Conservation (phyloP, 2,113 vertebrate species). For the Trachemys scripta region DNA sequence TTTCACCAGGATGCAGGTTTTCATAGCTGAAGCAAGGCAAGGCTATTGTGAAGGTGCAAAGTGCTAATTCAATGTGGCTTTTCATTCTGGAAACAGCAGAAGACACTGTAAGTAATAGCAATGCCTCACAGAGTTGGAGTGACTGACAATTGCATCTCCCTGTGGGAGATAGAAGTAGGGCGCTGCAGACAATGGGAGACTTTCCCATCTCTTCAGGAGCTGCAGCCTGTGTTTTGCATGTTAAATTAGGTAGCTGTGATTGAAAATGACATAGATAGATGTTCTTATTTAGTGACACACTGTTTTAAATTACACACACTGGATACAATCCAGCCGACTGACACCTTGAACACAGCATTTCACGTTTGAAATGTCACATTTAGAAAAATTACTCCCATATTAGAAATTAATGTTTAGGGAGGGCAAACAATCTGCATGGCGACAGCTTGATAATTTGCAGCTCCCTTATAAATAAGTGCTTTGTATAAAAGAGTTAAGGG, state of each 20-base stretch:
- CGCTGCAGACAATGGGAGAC: conserved; percentile 6
- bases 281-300: conserved; percentile 32
- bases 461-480: neutral
- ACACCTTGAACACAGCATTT: neutral
- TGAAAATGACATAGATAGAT: neutral
- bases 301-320: conserved; percentile 40
- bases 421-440: neutral
- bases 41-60: neutral
- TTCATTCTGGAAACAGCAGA: conserved; percentile 19
- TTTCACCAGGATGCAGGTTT: neutral
- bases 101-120: conserved; percentile 4
- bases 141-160: conserved; percentile 36
- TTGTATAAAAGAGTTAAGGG: neutral
- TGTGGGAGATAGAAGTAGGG: accelerated
- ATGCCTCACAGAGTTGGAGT: neutral
- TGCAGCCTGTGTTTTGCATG: conserved; percentile 48
- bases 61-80: neutral
- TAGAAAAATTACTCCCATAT: neutral
- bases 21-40: neutral
- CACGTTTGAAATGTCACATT: neutral
- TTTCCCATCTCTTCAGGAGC: neutral
- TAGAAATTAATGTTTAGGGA: conserved; percentile 26
- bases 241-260: neutral
- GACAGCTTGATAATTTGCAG: neutral
- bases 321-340: accelerated